Percentiles rank a stretch among this genome's conserved stretches.
Conservation (phyloP, 2,888 invertebrate genomes). For the Acleris cristana region DNA sequence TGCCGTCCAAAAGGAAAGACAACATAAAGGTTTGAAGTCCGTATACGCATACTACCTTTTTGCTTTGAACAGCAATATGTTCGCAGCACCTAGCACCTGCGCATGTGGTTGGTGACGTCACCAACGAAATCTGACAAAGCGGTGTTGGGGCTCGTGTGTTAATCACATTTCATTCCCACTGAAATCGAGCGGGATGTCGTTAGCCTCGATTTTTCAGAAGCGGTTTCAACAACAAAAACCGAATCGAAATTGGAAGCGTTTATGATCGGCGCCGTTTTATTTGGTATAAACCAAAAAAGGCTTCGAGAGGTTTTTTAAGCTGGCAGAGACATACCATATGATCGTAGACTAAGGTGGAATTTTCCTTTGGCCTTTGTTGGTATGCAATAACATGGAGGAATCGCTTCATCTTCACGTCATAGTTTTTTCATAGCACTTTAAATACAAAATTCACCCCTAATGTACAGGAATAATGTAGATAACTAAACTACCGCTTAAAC, state of each 20-base stretch:
- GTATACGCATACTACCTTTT: background rate
- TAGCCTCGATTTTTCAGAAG: background rate
- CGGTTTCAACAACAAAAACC: constrained; percentile 12
- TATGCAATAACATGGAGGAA: too few species aligned
- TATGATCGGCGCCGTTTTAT: constrained; percentile 7
- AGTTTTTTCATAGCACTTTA: too few species aligned
- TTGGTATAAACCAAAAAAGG: background rate
- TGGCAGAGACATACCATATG: too few species aligned
- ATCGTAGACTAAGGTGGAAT: too few species aligned
- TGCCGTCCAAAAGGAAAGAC: too few species aligned
- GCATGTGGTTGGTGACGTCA: constrained; percentile 18
- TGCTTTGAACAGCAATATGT: constrained; percentile 7
- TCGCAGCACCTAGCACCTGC: background rate
- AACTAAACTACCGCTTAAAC: too few species aligned
- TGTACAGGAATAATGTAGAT: too few species aligned
- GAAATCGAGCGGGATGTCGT: constrained; percentile 6
- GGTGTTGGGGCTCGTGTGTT: constrained; percentile 18
- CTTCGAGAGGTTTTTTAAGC: too few species aligned
- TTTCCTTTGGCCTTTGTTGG: too few species aligned
- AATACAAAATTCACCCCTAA: too few species aligned
- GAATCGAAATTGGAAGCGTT: constrained; percentile 2
- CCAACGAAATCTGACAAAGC: constrained; percentile 10
- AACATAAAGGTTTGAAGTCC: too few species aligned
- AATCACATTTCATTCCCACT: constrained; percentile 16
- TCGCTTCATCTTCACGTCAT: too few species aligned